Conservation (phyloP, 2,797 vertebrate genomes). For the Merluccius polli region DNA sequence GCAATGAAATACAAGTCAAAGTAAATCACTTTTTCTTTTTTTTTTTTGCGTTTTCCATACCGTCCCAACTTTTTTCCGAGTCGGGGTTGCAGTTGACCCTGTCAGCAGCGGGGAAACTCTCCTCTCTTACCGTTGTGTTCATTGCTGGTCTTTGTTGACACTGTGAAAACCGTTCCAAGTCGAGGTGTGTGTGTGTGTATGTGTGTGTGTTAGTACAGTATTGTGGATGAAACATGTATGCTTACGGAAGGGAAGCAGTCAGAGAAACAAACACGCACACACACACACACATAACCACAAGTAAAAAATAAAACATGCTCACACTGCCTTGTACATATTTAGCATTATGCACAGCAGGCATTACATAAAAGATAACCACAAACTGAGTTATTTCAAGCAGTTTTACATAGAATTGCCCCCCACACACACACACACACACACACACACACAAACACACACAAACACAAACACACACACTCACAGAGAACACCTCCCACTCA, state of each 20-base stretch:
- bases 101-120: too few species aligned
- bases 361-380: not conserved
- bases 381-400: not conserved
- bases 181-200: not conserved
- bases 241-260: not conserved
- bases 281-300: constrained; percentile 35
- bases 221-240: not conserved
- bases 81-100: too few species aligned
- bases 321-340: constrained; percentile 10
- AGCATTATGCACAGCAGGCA: not conserved
- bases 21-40: too few species aligned
- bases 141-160: not conserved
- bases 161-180: constrained; percentile 5
- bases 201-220: not conserved
- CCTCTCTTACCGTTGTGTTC: not conserved
- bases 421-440: constrained; percentile 6
- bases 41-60: too few species aligned
- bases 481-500: not conserved
- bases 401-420: not conserved
- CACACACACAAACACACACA: not conserved
- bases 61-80: too few species aligned
- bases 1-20: too few species aligned
- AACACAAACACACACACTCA: constrained; percentile 7
- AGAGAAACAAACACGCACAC: constrained; percentile 43
- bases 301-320: constrained; percentile 18